A percentile compares a stretch with the other conserved stretches of the same genome.
Evolutionary conservation across 2,797 vertebrate species (phyloP).

Genomic region (Aselliscus stoliczkanus): DNA sequence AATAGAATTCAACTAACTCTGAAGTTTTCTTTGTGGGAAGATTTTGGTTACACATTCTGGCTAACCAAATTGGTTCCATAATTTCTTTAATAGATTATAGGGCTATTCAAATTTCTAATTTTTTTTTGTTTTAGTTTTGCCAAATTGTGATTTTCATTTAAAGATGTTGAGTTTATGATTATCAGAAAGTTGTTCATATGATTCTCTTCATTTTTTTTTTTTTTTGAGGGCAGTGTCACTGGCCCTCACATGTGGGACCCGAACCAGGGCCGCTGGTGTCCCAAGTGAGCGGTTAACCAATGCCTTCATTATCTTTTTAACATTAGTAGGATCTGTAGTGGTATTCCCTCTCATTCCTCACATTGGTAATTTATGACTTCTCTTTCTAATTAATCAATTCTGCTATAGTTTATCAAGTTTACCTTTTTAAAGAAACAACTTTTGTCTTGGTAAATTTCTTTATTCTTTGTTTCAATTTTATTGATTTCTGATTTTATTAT

Average conservation of each 20-base stretch:
- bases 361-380: background rate
- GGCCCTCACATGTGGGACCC: no score
- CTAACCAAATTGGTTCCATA: background rate
- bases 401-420: background rate
- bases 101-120: background rate
- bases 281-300: no score
- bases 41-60: background rate
- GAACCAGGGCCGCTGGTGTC: no score
- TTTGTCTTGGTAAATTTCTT: background rate
- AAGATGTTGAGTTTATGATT: background rate
- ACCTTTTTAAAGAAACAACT: conserved; percentile 16
- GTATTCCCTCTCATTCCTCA: background rate
- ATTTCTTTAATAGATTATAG: background rate
- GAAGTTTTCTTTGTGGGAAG: background rate
- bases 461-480: conserved; percentile 2
- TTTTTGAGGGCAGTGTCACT: no score
- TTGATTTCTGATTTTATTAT: background rate
- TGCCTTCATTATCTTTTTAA: background rate
- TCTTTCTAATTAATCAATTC: background rate
- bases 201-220: background rate
- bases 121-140: conserved; percentile 15
- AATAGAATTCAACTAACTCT: background rate
- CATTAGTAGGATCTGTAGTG: background rate
- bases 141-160: background rate
- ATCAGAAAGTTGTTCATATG: background rate